These are phyloP conservation scores for Cepphus grylle DNA, from an alignment of 2,113 vertebrate genomes.

Conservation along the genomic window DNA sequence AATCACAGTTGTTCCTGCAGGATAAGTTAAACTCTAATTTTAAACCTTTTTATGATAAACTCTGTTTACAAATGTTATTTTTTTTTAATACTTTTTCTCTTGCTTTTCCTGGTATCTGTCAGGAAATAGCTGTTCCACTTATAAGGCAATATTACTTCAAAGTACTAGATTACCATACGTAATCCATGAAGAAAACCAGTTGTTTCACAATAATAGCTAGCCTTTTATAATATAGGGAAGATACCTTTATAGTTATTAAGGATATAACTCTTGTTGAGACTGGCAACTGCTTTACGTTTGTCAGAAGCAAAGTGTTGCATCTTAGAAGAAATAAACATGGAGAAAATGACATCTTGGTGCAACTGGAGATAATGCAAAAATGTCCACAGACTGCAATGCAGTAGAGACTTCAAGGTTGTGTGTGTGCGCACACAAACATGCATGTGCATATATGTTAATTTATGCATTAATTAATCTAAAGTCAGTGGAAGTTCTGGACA, in stretches of 20 bases:
- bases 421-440: rapidly evolving
- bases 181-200: background rate
- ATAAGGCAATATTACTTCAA: background rate
- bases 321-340: background rate
- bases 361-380: background rate
- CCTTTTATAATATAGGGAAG: background rate
- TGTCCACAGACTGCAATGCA: background rate
- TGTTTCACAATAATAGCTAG: background rate
- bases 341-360: background rate
- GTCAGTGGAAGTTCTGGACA: background rate
- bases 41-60: background rate
- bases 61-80: background rate
- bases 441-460: background rate
- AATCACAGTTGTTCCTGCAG: background rate
- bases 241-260: background rate
- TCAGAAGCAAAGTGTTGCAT: background rate
- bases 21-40: background rate
- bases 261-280: background rate
- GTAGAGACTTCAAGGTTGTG: background rate
- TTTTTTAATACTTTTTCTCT: background rate
- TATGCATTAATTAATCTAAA: background rate
- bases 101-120: background rate
- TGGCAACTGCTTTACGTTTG: background rate
- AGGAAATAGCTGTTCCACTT: background rate
- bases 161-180: background rate